phyloP scores from a whole-genome alignment of 37 sponge, comb jelly and placozoan species.

The Axinella damicornis region DNA sequence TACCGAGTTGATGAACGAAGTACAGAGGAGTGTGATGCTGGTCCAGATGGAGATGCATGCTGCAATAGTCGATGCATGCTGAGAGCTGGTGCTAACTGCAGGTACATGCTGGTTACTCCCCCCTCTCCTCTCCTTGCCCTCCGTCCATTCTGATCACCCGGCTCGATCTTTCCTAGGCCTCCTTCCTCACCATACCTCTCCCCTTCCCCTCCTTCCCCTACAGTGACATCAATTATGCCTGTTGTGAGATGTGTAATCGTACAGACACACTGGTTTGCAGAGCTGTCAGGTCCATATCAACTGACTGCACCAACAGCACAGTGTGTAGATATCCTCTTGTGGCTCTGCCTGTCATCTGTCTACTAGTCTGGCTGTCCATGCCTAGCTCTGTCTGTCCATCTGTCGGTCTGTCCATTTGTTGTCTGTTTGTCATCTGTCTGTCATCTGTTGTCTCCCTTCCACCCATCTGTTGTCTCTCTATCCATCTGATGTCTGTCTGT shows the following conservation, averaged over 20 bases:
- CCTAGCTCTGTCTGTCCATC: too few relatives aligned
- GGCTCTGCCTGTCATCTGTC: background rate
- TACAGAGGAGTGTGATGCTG: constrained; percentile 74
- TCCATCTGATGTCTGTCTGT: too few relatives aligned
- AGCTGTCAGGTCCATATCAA: background rate
- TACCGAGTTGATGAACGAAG: constrained; percentile 24
- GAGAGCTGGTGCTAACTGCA: constrained; percentile 15
- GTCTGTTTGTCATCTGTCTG: too few relatives aligned
- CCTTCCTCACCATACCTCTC: too few relatives aligned
- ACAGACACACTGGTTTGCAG: constrained; percentile 30
- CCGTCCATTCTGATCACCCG: too few relatives aligned
- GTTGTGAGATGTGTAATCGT: constrained; percentile 48
- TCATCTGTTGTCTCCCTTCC: too few relatives aligned
- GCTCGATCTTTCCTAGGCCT: too few relatives aligned
- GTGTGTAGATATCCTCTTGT: constrained; percentile 59
- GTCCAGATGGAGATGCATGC: constrained; percentile 32
- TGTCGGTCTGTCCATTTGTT: too few relatives aligned
- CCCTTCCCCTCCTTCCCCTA: background rate
- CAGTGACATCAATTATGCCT: constrained; percentile 61
- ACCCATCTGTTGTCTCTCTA: too few relatives aligned
- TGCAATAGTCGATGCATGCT: constrained; percentile 32
- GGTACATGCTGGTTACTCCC: constrained; percentile 11
- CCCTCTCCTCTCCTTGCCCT: too few relatives aligned
- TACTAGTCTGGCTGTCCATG: too few relatives aligned
- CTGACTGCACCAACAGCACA: constrained; percentile 40